These are phyloP conservation scores for Phymanthus crucifer DNA, from an alignment of 92 coral and sea anemone species.

Conservation along the genomic window DNA sequence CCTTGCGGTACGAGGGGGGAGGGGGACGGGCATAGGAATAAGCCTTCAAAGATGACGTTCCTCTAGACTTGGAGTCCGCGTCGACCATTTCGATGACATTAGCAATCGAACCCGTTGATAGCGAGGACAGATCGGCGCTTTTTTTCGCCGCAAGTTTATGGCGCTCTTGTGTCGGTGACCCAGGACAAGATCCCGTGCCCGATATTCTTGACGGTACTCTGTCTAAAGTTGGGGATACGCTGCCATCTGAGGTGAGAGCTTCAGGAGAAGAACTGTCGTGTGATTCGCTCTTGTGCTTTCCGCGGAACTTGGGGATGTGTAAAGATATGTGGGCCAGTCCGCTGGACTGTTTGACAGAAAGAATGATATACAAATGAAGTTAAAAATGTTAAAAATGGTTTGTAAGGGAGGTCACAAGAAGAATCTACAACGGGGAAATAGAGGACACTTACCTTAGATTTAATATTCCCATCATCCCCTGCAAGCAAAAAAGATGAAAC, in stretches of 20 bases:
- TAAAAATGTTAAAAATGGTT: not conserved
- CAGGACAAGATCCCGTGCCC: conserved; percentile 51
- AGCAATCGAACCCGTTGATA: conserved; percentile 40
- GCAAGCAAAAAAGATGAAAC: not conserved
- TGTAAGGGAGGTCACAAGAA: too few species aligned
- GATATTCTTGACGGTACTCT: conserved; percentile 38
- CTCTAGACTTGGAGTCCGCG: conserved; percentile 57
- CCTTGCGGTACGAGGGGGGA: conserved; percentile 91
- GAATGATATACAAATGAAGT: not conserved
- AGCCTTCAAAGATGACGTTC: conserved; percentile 75
- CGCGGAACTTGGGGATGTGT: conserved; percentile 72
- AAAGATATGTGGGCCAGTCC: conserved; percentile 50
- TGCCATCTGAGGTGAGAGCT: conserved; percentile 61
- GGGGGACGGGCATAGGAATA: conserved; percentile 98
- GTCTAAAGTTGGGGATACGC: conserved; percentile 60
- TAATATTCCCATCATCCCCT: conserved; percentile 70
- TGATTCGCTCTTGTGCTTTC: conserved; percentile 67
- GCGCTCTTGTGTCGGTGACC: conserved; percentile 62
- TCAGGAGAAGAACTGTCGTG: conserved; percentile 64
- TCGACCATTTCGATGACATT: conserved; percentile 41
- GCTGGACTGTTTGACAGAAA: conserved; percentile 24
- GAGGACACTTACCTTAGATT: conserved; percentile 64
- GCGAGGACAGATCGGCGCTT: conserved; percentile 37
- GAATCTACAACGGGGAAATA: not conserved
- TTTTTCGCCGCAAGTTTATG: conserved; percentile 42